These are phyloP conservation scores for Poeciliopsis occidentalis DNA, from an alignment of 2,113 vertebrate genomes.

Conservation along the genomic window DNA sequence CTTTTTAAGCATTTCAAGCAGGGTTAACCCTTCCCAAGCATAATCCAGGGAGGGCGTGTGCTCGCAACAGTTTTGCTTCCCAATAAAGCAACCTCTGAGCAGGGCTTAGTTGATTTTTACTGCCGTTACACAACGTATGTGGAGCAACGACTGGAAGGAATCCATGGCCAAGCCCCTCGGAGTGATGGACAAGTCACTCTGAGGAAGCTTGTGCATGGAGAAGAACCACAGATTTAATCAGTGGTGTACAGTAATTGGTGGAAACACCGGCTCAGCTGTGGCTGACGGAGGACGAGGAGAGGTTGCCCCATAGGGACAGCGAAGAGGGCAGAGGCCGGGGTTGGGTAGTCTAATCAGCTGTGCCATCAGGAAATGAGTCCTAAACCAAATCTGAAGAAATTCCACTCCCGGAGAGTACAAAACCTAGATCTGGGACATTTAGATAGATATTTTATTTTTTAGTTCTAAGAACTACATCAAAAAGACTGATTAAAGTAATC, in stretches of 20 bases:
- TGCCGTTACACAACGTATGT: conserved; percentile 54
- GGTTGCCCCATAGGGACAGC: conserved; percentile 8
- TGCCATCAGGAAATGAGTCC: conserved; percentile 22
- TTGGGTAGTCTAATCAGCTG: not conserved
- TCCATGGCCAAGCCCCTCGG: not conserved
- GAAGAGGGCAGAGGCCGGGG: conserved; percentile 5
- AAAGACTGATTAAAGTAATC: not conserved
- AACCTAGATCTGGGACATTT: not conserved
- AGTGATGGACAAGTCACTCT: conserved; percentile 6
- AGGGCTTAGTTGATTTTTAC: conserved; percentile 35
- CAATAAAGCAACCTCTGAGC: conserved; percentile 16
- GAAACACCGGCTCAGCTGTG: conserved; percentile 7
- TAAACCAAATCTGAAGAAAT: conserved; percentile 3
- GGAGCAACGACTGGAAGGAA: conserved; percentile 30
- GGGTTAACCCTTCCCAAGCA: not conserved
- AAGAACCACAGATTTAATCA: conserved; percentile 14
- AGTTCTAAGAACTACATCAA: not conserved
- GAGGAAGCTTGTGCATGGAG: not conserved
- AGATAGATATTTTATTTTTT: not conserved
- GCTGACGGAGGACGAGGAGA: conserved; percentile 25
- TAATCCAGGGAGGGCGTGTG: conserved; percentile 35
- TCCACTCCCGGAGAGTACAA: not conserved
- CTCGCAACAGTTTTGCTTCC: conserved; percentile 8
- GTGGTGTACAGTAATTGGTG: conserved; percentile 5
- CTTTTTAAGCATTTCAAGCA: conserved; percentile 11